phyloP scores from a whole-genome alignment of 1,140 invertebrate species.

The Ganaspis sp. region DNA sequence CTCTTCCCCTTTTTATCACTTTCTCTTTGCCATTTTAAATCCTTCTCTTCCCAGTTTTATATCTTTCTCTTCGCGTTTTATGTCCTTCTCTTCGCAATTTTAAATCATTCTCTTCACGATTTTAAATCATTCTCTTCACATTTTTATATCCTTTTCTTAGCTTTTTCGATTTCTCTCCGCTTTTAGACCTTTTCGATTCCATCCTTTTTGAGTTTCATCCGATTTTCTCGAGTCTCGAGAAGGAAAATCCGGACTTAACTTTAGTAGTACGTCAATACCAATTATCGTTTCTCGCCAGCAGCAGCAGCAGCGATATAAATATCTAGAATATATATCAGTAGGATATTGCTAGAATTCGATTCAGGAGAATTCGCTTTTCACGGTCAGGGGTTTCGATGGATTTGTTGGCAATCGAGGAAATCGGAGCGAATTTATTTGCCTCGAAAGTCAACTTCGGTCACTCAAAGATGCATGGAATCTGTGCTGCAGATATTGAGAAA shows the following conservation, averaged over 20 bases:
- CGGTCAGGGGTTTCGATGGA: conserved; percentile 6
- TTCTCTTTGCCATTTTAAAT: conserved; percentile 2
- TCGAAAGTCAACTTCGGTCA: neutral
- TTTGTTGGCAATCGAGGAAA: neutral
- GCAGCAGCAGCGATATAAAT: neutral
- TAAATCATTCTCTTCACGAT: no score
- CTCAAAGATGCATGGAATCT: conserved; percentile 9
- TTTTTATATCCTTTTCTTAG: no score
- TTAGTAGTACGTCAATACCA: conserved; percentile 51
- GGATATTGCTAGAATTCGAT: neutral
- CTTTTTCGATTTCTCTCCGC: no score
- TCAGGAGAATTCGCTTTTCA: neutral
- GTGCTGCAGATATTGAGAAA: neutral
- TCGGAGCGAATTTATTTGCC: neutral
- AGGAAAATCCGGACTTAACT: conserved; percentile 36
- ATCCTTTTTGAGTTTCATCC: no score
- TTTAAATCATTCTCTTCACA: no score
- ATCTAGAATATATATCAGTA: neutral
- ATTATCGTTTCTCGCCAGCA: conserved; percentile 54
- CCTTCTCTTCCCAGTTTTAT: no score
- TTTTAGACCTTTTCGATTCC: no score
- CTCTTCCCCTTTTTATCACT: conserved; percentile 36
- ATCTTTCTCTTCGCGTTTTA: conserved; percentile 42
- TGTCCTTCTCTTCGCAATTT: neutral
- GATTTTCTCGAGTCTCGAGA: conserved; percentile 31